These are phyloP conservation scores for Psilanteris sp. DNA, from an alignment of 1,140 invertebrate genomes.

Conservation along the genomic window DNA sequence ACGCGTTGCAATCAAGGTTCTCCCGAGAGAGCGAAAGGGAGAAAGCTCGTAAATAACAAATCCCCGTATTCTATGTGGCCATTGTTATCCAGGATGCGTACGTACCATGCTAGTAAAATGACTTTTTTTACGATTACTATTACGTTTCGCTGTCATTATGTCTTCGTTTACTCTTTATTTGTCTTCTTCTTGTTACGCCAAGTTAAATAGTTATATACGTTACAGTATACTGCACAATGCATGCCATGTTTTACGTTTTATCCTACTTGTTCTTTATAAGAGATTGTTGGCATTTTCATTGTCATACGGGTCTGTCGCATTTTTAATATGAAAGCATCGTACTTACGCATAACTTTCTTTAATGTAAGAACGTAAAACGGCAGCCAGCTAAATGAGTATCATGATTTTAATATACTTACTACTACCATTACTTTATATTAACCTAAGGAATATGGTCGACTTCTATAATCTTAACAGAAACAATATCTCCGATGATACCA, in stretches of 20 bases:
- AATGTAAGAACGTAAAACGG: constrained; percentile 45
- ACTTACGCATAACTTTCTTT: constrained; percentile 45
- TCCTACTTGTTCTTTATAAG: constrained; percentile 39
- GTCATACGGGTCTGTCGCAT: constrained; percentile 38
- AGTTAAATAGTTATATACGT: constrained; percentile 47
- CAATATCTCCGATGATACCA: too few species aligned
- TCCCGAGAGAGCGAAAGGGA: constrained; percentile 44
- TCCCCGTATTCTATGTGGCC: constrained; percentile 54
- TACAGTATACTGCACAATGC: constrained; percentile 30
- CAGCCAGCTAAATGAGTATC: constrained; percentile 32
- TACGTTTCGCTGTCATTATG: constrained; percentile 57
- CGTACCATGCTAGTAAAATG: constrained; percentile 44
- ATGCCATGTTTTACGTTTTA: constrained; percentile 7
- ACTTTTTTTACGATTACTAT: constrained; percentile 56
- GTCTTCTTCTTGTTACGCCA: constrained; percentile 29
- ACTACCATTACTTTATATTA: constrained; percentile 15
- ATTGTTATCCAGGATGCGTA: constrained; percentile 55
- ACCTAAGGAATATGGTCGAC: neutral
- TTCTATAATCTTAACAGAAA: neutral
- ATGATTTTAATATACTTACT: constrained; percentile 41
- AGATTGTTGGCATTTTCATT: constrained; percentile 50
- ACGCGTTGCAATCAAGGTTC: constrained; percentile 71
- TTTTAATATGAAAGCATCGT: constrained; percentile 52
- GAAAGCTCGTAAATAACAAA: constrained; percentile 69
- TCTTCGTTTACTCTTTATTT: constrained; percentile 57